Conservation (phyloP, 2,797 vertebrate species). For the Ctenochaetus hawaiiensis region DNA sequence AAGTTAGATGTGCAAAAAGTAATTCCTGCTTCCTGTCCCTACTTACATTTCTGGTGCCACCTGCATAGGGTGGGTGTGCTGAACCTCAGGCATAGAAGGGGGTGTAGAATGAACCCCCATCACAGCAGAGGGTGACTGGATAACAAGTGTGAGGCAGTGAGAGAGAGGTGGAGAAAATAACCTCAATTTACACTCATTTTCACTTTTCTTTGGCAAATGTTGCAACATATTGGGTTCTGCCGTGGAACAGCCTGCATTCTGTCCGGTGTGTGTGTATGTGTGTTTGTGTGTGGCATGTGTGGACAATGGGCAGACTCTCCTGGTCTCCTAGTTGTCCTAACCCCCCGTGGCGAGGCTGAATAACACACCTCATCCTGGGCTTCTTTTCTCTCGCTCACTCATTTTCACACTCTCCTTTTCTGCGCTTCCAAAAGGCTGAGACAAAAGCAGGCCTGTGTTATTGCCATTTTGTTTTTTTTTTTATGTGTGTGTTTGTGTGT, state of each 20-base stretch:
- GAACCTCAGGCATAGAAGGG: conserved; percentile 54
- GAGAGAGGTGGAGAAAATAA: conserved; percentile 83
- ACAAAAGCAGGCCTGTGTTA: conserved; percentile 79
- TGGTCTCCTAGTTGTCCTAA: conserved; percentile 80
- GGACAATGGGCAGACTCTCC: conserved; percentile 87
- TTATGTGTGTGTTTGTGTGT: conserved; percentile 12
- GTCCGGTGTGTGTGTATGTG: conserved; percentile 47
- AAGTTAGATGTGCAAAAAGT: conserved; percentile 39
- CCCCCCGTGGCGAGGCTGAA: conserved; percentile 87
- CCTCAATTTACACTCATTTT: conserved; percentile 91
- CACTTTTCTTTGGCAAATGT: conserved; percentile 88
- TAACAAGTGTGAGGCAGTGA: conserved; percentile 79
- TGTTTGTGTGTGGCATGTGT: conserved; percentile 70
- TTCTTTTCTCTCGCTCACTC: conserved; percentile 77
- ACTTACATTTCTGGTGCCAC: conserved; percentile 57
- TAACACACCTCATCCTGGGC: conserved; percentile 86
- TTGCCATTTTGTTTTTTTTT: conserved; percentile 66
- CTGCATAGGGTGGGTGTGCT: conserved; percentile 52
- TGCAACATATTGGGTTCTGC: conserved; percentile 81
- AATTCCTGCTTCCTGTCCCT: conserved; percentile 39
- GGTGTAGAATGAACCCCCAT: conserved; percentile 63
- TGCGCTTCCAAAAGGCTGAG: conserved; percentile 79
- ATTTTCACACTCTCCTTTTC: conserved; percentile 82
- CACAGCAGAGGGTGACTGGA: conserved; percentile 72
- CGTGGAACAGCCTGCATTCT: conserved; percentile 65